These are phyloP conservation scores for Aelia acuminata DNA, from an alignment of 2,888 invertebrate genomes.

Conservation along the genomic window DNA sequence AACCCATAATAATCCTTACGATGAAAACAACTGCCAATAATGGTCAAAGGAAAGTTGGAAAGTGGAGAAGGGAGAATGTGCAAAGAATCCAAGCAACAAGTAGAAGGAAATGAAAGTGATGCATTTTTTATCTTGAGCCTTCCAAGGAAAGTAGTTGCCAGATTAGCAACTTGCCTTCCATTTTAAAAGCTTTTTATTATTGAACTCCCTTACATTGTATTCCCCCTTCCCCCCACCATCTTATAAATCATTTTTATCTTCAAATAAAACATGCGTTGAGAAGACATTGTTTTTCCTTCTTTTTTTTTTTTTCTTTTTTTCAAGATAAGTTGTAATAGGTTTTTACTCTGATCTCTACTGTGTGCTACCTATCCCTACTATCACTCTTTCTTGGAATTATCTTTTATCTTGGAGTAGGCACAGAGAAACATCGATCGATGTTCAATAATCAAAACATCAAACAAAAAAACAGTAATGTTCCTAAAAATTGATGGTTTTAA, in stretches of 20 bases:
- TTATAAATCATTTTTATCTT: background rate
- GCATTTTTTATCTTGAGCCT: conserved; percentile 19
- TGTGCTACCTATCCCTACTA: no score
- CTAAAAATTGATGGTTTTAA: no score
- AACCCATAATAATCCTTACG: no score
- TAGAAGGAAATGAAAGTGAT: conserved; percentile 23
- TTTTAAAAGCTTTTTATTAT: conserved; percentile 22
- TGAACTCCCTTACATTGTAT: background rate
- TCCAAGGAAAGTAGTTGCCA: background rate
- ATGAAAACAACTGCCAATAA: background rate
- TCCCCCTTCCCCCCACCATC: background rate
- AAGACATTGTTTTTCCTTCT: no score
- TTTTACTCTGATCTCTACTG: background rate
- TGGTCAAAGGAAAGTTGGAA: background rate
- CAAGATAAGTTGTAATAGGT: background rate
- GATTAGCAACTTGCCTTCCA: background rate
- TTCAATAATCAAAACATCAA: no score
- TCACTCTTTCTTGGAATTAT: no score
- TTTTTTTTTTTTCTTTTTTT: background rate
- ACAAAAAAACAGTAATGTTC: no score
- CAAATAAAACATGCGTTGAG: background rate
- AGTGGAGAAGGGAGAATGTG: conserved; percentile 17
- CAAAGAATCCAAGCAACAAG: conserved; percentile 34
- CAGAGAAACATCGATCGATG: no score
- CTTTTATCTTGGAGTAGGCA: no score